These are phyloP conservation scores for Otocyon megalotis DNA, from an alignment of 2,113 vertebrate species.

Conservation along the genomic window DNA sequence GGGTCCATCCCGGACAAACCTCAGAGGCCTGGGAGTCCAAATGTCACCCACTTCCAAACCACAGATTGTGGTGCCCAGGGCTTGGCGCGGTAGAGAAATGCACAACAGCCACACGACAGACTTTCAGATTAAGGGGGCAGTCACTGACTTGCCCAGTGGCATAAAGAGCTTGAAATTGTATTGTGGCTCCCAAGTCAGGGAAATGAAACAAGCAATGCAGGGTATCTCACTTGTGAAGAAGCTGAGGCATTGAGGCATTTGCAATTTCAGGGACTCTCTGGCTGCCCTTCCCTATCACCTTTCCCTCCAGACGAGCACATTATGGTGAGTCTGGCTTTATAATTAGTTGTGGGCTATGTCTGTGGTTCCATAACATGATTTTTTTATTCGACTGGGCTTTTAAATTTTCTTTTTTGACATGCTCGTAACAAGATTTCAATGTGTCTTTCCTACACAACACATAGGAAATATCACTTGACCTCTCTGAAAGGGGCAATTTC, in stretches of 20 bases:
- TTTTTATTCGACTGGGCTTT: not conserved
- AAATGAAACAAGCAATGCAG: not conserved
- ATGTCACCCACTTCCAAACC: constrained; percentile 73
- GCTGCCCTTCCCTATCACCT: not conserved
- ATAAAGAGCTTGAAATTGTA: not conserved
- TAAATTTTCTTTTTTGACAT: not conserved
- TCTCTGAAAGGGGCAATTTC: not conserved
- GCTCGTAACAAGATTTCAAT: not conserved
- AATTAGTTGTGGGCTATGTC: not conserved
- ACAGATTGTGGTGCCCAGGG: constrained; percentile 41
- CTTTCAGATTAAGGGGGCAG: constrained; percentile 72
- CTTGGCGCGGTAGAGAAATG: constrained; percentile 58
- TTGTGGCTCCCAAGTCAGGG: not conserved
- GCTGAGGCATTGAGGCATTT: not conserved
- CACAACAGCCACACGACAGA: constrained; percentile 63
- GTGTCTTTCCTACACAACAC: not conserved
- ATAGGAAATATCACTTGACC: not conserved
- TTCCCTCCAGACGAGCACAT: not conserved
- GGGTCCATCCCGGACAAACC: constrained; percentile 38
- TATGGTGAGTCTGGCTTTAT: not conserved
- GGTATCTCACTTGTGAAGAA: not conserved
- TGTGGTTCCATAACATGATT: not conserved
- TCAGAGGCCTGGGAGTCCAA: constrained; percentile 57
- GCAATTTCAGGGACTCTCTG: not conserved
- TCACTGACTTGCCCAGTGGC: not conserved